phyloP scores from a whole-genome alignment of 1,140 invertebrate species.

The Lethocerus indicus region DNA sequence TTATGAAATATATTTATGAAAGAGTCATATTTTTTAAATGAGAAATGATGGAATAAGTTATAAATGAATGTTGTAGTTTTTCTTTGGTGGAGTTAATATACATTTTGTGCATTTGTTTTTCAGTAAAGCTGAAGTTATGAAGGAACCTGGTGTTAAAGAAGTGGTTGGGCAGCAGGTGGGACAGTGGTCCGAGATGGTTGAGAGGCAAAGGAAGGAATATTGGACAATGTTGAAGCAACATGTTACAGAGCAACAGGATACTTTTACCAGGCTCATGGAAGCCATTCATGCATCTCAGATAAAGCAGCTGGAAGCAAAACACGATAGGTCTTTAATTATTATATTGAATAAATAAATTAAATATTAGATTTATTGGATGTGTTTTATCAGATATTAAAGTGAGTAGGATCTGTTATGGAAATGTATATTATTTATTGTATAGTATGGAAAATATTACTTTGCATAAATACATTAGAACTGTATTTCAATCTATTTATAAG shows the following conservation, averaged over 20 bases:
- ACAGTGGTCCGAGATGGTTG: constrained; percentile 86
- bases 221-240: constrained; percentile 71
- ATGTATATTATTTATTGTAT: no score
- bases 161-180: constrained; percentile 77
- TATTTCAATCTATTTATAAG: no score
- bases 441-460: no score
- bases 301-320: constrained; percentile 75
- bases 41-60: neutral
- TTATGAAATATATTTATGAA: neutral
- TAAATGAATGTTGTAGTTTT: neutral
- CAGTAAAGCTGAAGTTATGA: constrained; percentile 63
- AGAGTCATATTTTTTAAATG: neutral
- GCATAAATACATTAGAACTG: no score
- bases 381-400: no score
- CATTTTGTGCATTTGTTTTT: constrained; percentile 16
- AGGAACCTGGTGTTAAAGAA: constrained; percentile 59
- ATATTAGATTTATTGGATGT: no score
- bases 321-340: constrained; percentile 74
- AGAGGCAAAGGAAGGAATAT: constrained; percentile 79
- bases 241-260: constrained; percentile 66
- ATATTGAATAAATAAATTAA: no score
- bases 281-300: constrained; percentile 70
- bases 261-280: constrained; percentile 72
- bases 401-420: no score
- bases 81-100: neutral